These are phyloP conservation scores for Mesocricetus auratus DNA, from an alignment of 2,113 vertebrate genomes.

Conservation along the genomic window DNA sequence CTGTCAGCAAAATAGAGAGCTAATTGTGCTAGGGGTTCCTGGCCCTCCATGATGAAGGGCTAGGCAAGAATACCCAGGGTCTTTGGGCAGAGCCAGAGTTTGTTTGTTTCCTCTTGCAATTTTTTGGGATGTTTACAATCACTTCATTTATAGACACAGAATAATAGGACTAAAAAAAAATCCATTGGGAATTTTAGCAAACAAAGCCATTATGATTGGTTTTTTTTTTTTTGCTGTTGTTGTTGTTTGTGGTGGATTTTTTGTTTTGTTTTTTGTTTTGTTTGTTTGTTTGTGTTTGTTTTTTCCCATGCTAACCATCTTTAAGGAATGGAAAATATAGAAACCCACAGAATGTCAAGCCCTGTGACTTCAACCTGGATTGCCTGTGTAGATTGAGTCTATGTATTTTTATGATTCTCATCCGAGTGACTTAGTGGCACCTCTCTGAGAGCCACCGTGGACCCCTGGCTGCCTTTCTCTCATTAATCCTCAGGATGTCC, in stretches of 20 bases:
- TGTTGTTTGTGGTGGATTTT: background rate
- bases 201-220: background rate
- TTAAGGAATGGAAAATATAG: background rate
- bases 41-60: background rate
- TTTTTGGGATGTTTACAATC: background rate
- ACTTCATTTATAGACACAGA: background rate
- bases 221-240: background rate
- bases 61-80: background rate
- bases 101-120: fast-evolving
- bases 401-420: background rate
- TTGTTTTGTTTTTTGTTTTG: background rate
- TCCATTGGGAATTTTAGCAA: background rate
- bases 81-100: background rate
- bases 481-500: slow-evolving; percentile 43
- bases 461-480: slow-evolving; percentile 30
- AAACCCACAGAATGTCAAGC: background rate
- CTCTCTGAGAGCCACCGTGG: slow-evolving; percentile 56
- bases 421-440: background rate
- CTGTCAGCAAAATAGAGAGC: slow-evolving; percentile 53
- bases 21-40: slow-evolving; percentile 53
- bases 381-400: background rate
- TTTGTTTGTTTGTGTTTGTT: background rate
- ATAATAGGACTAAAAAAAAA: background rate
- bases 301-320: fast-evolving
- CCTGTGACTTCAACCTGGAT: background rate